These are phyloP conservation scores for Clamator glandarius DNA, from an alignment of 2,797 vertebrate genomes.

Conservation along the genomic window DNA sequence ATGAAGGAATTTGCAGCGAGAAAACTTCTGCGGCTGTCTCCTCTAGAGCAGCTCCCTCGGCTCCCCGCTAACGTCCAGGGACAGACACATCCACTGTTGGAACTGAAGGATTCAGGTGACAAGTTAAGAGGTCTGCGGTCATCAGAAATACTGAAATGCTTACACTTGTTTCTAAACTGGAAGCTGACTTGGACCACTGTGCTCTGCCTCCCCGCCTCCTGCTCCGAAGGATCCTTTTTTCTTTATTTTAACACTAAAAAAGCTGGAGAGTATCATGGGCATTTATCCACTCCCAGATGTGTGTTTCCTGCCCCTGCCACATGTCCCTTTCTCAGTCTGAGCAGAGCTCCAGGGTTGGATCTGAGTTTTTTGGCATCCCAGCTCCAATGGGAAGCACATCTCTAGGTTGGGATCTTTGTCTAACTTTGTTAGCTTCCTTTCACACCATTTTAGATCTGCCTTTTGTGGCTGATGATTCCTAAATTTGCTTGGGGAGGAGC, in stretches of 20 bases:
- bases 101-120: constrained; percentile 25
- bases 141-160: neutral
- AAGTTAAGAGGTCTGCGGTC: constrained; percentile 25
- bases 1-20: constrained; percentile 37
- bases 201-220: constrained; percentile 46
- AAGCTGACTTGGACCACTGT: constrained; percentile 46
- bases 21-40: constrained; percentile 16
- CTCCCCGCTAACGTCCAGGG: constrained; percentile 18
- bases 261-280: constrained; percentile 52
- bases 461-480: neutral
- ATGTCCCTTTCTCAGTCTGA: constrained; percentile 17
- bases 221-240: constrained; percentile 58
- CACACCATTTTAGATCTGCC: neutral
- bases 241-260: constrained; percentile 47
- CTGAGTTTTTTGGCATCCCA: neutral
- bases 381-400: neutral
- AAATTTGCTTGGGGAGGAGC: neutral
- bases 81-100: neutral
- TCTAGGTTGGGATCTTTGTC: neutral
- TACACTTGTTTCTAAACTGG: constrained; percentile 64
- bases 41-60: constrained; percentile 43
- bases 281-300: neutral
- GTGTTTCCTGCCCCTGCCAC: neutral
- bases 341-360: constrained; percentile 16
- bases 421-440: neutral